Base-by-base conservation (phyloP, 2,888 invertebrate species). In the Drosophila kokeensis region DNA sequence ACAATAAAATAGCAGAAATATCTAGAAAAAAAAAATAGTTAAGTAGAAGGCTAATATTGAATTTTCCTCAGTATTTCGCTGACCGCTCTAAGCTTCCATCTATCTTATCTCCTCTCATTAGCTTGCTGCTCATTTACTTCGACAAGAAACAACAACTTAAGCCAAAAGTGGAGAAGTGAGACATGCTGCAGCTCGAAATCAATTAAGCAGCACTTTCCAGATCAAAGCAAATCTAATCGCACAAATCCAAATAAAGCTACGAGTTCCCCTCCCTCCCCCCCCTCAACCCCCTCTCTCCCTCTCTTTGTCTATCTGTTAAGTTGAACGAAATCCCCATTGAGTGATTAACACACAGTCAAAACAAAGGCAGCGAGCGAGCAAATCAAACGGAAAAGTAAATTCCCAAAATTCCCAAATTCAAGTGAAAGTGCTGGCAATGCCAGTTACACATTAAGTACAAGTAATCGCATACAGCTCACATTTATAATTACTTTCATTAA, bases 281-380 rank as follows among this genome's bases (percentile, higher is more conserved):
- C n/a, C n/a, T n/a, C n/a, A n/a, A n/a, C n/a, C n/a, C 5, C 42
- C 1, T 4, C 8, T 0, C 1, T 11, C n/a, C 40, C 11, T 11
- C 42, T 21, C 11, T 21, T 6, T 6, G 11, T n/a, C n/a, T 11
- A 11, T 21, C 11, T 53, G 27, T 48, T 30, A 58, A 57, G 59
- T 53, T 58, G 40, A 54, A 58, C 36, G 15, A 54, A 76, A 69
- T 59, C 63, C 60, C 69, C 69, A 69, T 61, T 79, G 75, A 81
- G 72, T 81, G 89, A 88, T 79, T 83, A 86, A 77, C 81, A 77
- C 76, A 77, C 65, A 79, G 50, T 57, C 76, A 73, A 76, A 38
- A 36, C 36, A 36, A 36, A 15, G 67, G 76, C 73, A 83, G 75
- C 85, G 48, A 32, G 73, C 82, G 52, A 38, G 73, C 82, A 49